Evolutionary conservation across 2,888 invertebrate genomes (phyloP).

Genomic region (Acleris literana): DNA sequence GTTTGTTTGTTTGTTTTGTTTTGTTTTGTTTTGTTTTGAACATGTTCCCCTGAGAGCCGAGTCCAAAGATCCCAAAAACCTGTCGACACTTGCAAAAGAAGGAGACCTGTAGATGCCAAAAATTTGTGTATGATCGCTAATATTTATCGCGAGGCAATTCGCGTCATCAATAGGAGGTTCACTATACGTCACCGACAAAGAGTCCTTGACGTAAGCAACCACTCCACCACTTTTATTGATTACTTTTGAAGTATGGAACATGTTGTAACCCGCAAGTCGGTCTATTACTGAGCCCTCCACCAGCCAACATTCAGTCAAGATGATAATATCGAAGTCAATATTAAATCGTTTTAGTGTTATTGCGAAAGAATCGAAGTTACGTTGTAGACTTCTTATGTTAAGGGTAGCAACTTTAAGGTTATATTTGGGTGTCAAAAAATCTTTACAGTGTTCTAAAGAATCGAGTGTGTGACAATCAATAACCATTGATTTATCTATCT

Average conservation of each 20-base stretch:
- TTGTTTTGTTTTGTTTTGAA: background rate
- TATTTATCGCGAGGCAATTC: too few species aligned
- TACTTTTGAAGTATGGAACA: constrained; percentile 1
- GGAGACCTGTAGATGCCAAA: constrained; percentile 1
- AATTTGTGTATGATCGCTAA: background rate
- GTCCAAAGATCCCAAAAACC: background rate
- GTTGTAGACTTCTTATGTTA: constrained; percentile 6
- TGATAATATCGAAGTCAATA: constrained; percentile 6
- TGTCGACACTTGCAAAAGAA: background rate
- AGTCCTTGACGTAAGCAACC: constrained; percentile 1
- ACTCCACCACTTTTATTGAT: constrained; percentile 5
- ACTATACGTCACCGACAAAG: background rate
- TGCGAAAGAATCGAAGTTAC: constrained; percentile 2
- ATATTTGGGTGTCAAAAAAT: constrained; percentile 1
- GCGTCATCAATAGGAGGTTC: background rate
- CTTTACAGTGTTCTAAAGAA: background rate
- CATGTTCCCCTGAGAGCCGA: background rate
- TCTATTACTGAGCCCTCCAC: background rate
- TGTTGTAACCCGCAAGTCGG: constrained; percentile 1
- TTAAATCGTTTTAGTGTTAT: background rate
- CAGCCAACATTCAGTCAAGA: constrained; percentile 8
- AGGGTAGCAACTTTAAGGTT: constrained; percentile 6
- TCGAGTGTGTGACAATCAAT: constrained; percentile 2
- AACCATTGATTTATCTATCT: background rate
- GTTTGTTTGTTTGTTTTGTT: too few species aligned